Evolutionary conservation across 2,113 vertebrate species (phyloP).

Genomic region (Larimichthys polyactis): DNA sequence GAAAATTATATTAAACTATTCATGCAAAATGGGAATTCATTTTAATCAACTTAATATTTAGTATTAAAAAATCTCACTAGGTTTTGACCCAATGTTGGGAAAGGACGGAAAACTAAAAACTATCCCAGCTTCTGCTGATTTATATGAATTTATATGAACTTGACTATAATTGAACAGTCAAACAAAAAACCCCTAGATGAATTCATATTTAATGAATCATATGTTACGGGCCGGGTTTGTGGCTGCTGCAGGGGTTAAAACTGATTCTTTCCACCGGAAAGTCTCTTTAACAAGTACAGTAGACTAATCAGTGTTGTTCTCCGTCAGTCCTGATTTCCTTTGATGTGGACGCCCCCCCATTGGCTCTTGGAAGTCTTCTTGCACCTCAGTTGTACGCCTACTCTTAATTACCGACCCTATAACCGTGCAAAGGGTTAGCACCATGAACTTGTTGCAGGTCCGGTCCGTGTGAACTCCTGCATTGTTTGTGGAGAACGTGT

Average conservation of each 20-base stretch:
- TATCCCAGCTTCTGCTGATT: not conserved
- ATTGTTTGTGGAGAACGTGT: slow-evolving; percentile 69
- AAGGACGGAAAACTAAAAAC: not conserved
- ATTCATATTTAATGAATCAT: not conserved
- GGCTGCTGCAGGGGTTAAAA: slow-evolving; percentile 16
- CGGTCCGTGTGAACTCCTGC: slow-evolving; percentile 62
- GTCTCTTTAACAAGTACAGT: slow-evolving; percentile 9
- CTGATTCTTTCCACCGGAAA: not conserved
- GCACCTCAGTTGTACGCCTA: slow-evolving; percentile 11
- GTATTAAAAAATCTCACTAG: not conserved
- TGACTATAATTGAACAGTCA: not conserved
- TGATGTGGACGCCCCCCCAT: not conserved
- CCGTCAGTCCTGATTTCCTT: slow-evolving; percentile 39
- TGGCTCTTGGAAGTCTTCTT: not conserved
- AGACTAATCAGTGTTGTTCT: slow-evolving; percentile 35
- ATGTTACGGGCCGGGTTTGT: not conserved
- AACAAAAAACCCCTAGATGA: not conserved
- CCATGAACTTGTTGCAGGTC: slow-evolving; percentile 46
- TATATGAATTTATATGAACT: not conserved
- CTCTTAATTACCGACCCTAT: slow-evolving; percentile 25
- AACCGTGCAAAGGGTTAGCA: slow-evolving; percentile 33
- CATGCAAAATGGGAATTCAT: not conserved
- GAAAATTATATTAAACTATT: not conserved
- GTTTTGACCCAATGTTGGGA: not conserved
- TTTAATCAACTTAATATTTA: not conserved